Evolutionary conservation across 2,888 invertebrate species (phyloP), one percentile per base, ranked within the genome.

Genomic region (Meta bourneti): DNA sequence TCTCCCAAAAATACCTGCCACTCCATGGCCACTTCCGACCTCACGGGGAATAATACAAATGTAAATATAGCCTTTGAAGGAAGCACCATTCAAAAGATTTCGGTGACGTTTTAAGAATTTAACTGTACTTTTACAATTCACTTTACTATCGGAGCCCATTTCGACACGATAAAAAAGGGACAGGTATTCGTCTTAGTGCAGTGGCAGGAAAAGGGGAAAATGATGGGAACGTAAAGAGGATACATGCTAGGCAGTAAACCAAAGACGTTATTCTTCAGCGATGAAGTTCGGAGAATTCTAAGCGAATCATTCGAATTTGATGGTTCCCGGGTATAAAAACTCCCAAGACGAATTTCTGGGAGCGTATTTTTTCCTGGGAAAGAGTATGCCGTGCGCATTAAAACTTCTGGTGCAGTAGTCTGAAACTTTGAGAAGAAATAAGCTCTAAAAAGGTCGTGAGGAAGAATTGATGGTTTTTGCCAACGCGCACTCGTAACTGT

Each of bases 261-360:
- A 20, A n/a, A 4, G 52, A 20, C 79, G 78, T 71, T 79, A 78
- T 79, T 52, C 48, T 61, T 16, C n/a, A 34, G 34, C 54, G 79
- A 79, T 87, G 87, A 87, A 69, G 79, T 61, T 52, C 72, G 7
- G 7, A 13, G 86, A 86, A 77, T 86, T 71, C 70, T 71, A 87
- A 52, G 79, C 20, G 79, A 87, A 87, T 72, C 78, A 71, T 79
- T 78, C 51, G 87, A 52, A 87, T 87, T 87, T 87, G 87, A 87
- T 87, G 72, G 87, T 86, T 78, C 20, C 19, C 19, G n/a, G 78
- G 51, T 49, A 77, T 77, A 79, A 87, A 87, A 79, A 34, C 51
- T 54, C 51, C 52, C 70, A 48, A 20, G 54, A 71, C 20, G 34
- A 71, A 72, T 20, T 70, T 77, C 78, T 51, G 49, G 77, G 70